Base-by-base conservation (phyloP, 1,140 invertebrate species). In the Ceratosolen solmsi region DNA sequence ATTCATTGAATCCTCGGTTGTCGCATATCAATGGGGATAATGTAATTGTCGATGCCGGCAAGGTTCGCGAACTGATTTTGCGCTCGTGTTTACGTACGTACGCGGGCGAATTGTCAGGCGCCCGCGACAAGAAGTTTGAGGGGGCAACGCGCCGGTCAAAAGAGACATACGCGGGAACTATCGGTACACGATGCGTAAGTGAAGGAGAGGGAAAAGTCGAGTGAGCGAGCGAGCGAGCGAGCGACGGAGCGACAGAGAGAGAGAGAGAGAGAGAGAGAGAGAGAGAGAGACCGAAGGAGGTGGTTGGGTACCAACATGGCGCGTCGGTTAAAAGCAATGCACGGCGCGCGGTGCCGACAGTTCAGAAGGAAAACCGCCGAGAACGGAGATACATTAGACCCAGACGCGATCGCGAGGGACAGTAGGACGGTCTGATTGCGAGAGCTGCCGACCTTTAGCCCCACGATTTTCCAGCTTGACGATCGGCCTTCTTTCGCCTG, bases 291-390 rank as follows among this genome's bases (percentile, higher is more conserved):
- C n/a, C 27, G 33, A 65, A 71, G 78, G 65, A 38, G 68, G 54
- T 46, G 68, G 38, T 4, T 38, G 22, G 78, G 63, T 75, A 78
- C 60, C 75, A 78, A 78, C 60, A 78, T 80, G 79, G 79, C 71
- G 79, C 46, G 25, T 80, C 79, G 70, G 79, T 73, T 80, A 80
- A 80, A 80, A 63, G 79, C 79, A 80, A 80, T 80, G 79, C 41
- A 58, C 79, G 65, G 38, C 70, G 70, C 56, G 71, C 36, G 20
- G 20, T 22, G 4, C 56, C 38, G 70, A 51, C 79, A 80, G 79
- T 80, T 41, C 79, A 58, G 54, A 41, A 56, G 30, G 27, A 80
- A 72, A 80, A 46, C 56, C 70, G 56, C 79, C 70, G 79, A 73
- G 79, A 25, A 68, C 63, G 20, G 63, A 68, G 63, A 38, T 68